Evolutionary conservation across 2,888 invertebrate genomes (phyloP).

Genomic region (Apotomis capreana): DNA sequence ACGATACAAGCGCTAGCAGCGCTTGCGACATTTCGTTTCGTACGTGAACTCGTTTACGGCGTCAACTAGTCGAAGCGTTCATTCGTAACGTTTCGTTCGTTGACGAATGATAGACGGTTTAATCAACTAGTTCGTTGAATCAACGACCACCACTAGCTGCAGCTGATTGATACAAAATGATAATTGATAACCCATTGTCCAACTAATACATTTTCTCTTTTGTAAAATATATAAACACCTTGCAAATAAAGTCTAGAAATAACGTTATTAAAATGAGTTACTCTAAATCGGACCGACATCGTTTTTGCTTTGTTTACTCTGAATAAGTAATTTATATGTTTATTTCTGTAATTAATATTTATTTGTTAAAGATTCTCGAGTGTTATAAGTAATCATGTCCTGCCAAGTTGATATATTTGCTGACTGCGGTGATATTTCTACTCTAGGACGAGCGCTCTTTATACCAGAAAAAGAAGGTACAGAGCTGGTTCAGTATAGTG

Average conservation of each 20-base stretch:
- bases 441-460: slow-evolving; percentile 83
- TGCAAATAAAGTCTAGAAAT: background rate
- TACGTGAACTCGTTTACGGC: too few species aligned
- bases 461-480: slow-evolving; percentile 77
- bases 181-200: background rate
- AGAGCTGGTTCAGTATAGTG: slow-evolving; percentile 7
- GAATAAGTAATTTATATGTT: background rate
- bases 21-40: too few species aligned
- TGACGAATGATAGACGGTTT: too few species aligned
- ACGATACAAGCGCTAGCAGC: too few species aligned
- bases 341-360: background rate
- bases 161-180: slow-evolving; percentile 9
- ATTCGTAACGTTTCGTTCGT: too few species aligned
- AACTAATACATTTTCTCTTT: background rate
- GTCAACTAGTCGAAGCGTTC: too few species aligned
- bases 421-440: slow-evolving; percentile 84
- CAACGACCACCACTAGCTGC: too few species aligned
- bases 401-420: slow-evolving; percentile 86
- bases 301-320: slow-evolving; percentile 1
- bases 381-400: slow-evolving; percentile 59
- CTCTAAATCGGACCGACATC: background rate
- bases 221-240: slow-evolving; percentile 3
- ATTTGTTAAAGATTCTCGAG: slow-evolving; percentile 3
- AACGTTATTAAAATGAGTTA: background rate
- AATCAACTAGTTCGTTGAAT: too few species aligned